A percentile compares a stretch with the other conserved stretches of the same genome.
phyloP scores from a whole-genome alignment of 2,113 vertebrate species.

The Hystrix brachyura region DNA sequence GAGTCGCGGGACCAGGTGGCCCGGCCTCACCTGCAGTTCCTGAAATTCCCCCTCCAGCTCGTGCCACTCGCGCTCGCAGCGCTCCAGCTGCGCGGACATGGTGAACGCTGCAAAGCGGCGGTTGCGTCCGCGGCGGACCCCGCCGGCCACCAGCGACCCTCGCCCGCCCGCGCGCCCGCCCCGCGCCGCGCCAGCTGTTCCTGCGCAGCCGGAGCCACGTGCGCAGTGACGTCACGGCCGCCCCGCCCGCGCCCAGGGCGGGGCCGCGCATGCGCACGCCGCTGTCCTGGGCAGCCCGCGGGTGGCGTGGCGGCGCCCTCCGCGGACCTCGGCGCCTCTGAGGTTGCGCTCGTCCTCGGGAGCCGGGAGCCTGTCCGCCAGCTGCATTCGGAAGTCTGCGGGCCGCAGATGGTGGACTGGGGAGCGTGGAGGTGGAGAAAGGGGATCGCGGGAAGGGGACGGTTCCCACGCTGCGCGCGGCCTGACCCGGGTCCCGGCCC shows the following conservation, averaged over 20 bases:
- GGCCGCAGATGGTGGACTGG: not conserved
- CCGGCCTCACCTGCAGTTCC: conserved; percentile 93
- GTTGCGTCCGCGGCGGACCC: conserved; percentile 60
- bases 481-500: not conserved
- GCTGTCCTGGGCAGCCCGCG: not conserved
- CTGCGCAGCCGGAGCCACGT: conserved; percentile 85
- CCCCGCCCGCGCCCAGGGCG: conserved; percentile 14
- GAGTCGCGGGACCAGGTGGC: conserved; percentile 59
- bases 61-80: conserved; percentile 91
- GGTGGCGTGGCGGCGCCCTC: not conserved
- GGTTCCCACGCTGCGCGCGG: not conserved
- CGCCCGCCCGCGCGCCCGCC: conserved; percentile 44
- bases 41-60: conserved; percentile 95
- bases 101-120: not conserved
- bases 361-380: not conserved
- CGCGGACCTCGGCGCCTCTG: not conserved
- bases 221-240: conserved; percentile 85
- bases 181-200: conserved; percentile 75
- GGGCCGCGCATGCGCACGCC: conserved; percentile 27
- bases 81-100: conserved; percentile 87
- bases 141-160: conserved; percentile 51
- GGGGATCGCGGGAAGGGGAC: not conserved
- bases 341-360: too few species aligned
- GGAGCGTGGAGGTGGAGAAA: not conserved
- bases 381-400: not conserved